These are phyloP conservation scores for Furcifer pardalis DNA, from an alignment of 2,797 vertebrate genomes.

Conservation along the genomic window DNA sequence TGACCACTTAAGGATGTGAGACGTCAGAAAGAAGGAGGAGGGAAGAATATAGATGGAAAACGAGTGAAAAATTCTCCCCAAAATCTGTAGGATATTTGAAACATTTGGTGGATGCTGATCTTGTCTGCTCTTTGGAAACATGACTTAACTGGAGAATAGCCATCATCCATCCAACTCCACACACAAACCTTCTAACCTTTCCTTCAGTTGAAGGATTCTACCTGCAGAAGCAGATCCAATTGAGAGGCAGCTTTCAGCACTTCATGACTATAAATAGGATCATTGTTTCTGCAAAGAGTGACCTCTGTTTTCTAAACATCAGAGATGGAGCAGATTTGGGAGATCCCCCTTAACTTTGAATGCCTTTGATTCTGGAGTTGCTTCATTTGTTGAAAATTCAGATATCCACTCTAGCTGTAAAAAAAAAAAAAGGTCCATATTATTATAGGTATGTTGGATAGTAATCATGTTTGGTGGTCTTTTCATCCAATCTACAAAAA, in stretches of 20 bases:
- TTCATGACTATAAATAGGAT: background rate
- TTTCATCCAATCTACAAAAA: background rate
- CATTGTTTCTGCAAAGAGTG: background rate
- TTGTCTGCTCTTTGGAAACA: slow-evolving; percentile 51
- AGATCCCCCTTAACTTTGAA: background rate
- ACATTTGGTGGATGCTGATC: slow-evolving; percentile 65
- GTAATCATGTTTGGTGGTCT: background rate
- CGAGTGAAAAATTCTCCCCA: slow-evolving; percentile 60
- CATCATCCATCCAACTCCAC: slow-evolving; percentile 1
- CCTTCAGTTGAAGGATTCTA: background rate
- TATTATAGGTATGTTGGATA: slow-evolving; percentile 14
- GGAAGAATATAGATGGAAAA: slow-evolving; percentile 67
- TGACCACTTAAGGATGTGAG: slow-evolving; percentile 82
- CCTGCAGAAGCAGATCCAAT: background rate
- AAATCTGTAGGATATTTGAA: slow-evolving; percentile 58
- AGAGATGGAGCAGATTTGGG: background rate
- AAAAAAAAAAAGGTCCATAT: too few species aligned
- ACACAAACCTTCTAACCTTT: background rate
- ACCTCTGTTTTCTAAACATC: background rate
- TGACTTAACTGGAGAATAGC: slow-evolving; percentile 49
- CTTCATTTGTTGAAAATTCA: background rate
- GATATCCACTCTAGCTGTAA: background rate
- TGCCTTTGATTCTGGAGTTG: background rate
- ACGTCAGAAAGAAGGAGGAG: slow-evolving; percentile 65
- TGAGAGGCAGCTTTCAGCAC: slow-evolving; percentile 13